A percentile compares a stretch with the other conserved stretches of the same genome.
Conservation (phyloP, 2,797 vertebrate species). For the Ceryle rudis region DNA sequence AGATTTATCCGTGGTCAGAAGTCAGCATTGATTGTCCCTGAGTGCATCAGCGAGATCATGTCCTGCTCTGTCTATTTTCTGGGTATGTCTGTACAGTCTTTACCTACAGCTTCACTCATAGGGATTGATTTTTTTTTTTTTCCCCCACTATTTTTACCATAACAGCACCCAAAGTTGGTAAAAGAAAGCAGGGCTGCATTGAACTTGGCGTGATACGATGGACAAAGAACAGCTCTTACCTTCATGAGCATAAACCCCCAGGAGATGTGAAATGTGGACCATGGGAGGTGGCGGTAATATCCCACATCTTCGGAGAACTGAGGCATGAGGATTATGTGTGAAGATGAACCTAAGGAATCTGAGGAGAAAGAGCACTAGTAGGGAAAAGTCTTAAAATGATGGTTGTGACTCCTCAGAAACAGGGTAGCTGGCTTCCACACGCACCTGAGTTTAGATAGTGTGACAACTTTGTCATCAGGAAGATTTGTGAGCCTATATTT, state of each 20-base stretch:
- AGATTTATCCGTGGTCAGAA: background rate
- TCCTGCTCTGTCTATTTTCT: background rate
- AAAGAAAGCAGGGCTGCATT: background rate
- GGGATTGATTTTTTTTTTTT: too few relatives aligned
- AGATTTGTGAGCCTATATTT: background rate
- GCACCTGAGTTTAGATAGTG: background rate
- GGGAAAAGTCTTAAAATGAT: background rate
- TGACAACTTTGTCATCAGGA: background rate
- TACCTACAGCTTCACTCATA: background rate
- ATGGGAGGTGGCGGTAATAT: background rate
- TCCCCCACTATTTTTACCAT: background rate
- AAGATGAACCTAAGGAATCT: background rate
- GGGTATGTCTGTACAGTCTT: background rate
- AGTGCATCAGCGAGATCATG: background rate
- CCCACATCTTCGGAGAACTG: background rate
- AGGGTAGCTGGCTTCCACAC: rapidly evolving
- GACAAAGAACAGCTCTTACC: background rate
- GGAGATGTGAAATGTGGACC: background rate
- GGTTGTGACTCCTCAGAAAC: background rate
- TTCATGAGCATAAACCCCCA: too few relatives aligned
- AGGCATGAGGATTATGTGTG: background rate
- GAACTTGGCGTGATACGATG: rapidly evolving
- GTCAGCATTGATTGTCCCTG: background rate
- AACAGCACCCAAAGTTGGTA: background rate
- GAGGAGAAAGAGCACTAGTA: background rate